Percentiles rank a stretch among this genome's conserved stretches.
These are phyloP conservation scores for Camelus dromedarius DNA, from an alignment of 2,113 vertebrate species.

Conservation along the genomic window DNA sequence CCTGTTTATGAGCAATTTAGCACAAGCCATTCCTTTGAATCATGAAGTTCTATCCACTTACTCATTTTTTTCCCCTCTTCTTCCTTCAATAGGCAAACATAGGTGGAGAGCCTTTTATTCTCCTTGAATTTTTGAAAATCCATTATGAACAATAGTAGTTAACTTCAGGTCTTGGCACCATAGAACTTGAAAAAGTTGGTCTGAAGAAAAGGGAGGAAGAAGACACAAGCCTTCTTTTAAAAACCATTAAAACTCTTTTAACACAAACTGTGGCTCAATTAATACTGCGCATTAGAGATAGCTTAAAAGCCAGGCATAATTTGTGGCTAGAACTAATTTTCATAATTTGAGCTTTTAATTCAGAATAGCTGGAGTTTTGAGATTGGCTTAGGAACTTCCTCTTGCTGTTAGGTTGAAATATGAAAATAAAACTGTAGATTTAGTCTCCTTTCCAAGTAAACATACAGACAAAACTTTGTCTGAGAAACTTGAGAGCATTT, in stretches of 20 bases:
- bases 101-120: not conserved
- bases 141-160: not conserved
- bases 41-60: not conserved
- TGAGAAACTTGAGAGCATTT: constrained; percentile 10
- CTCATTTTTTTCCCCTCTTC: not conserved
- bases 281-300: constrained; percentile 10
- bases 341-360: not conserved
- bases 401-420: constrained; percentile 38
- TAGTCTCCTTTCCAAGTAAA: constrained; percentile 45
- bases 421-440: constrained; percentile 54
- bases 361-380: constrained; percentile 25
- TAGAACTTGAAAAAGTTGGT: not conserved
- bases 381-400: constrained; percentile 45
- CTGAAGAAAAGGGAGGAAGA: not conserved
- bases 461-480: not conserved
- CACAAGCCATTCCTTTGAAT: not conserved
- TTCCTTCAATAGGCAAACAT: not conserved
- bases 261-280: not conserved
- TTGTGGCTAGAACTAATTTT: constrained; percentile 43
- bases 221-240: constrained; percentile 4
- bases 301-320: constrained; percentile 59
- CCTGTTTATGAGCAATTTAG: constrained; percentile 28
- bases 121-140: constrained; percentile 20
- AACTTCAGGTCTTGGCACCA: not conserved
- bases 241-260: constrained; percentile 23